A percentile compares a stretch with the other conserved stretches of the same genome.
These are phyloP conservation scores for Morbakka virulenta DNA, from an alignment of 30 jellyfish, hydroid and myxozoan genomes.

Conservation along the genomic window DNA sequence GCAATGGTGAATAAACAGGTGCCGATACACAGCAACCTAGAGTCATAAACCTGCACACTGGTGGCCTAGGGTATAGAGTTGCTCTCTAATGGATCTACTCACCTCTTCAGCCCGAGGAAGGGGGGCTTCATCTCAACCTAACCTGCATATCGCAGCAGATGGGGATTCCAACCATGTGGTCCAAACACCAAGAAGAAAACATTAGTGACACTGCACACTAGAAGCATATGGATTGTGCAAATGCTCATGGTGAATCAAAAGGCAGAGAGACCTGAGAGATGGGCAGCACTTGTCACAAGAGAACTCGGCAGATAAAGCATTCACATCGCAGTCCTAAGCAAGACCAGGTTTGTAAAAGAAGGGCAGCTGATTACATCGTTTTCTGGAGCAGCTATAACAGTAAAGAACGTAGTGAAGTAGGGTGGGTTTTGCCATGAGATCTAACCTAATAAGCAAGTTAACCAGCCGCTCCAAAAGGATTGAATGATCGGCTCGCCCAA, in stretches of 20 bases:
- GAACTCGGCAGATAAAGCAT: conserved; percentile 4
- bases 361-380: not conserved
- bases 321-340: conserved; percentile 11
- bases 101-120: no score
- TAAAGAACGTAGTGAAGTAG: conserved; percentile 8
- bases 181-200: conserved; percentile 6
- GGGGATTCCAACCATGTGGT: conserved; percentile 3
- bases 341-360: not conserved
- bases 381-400: not conserved
- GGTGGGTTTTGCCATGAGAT: conserved; percentile 16
- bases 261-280: conserved; percentile 10
- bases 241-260: not conserved
- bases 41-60: no score
- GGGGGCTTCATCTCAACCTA: not conserved
- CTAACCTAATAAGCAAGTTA: not conserved
- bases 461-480: not conserved
- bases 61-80: no score
- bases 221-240: not conserved
- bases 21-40: no score
- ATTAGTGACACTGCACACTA: not conserved
- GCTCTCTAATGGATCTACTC: no score
- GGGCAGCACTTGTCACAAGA: conserved; percentile 18
- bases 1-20: no score
- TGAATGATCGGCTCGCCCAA: conserved; percentile 45
- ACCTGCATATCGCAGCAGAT: conserved; percentile 9